Evolutionary conservation across 2,797 vertebrate genomes (phyloP).

Genomic region (Capromys pilorides): DNA sequence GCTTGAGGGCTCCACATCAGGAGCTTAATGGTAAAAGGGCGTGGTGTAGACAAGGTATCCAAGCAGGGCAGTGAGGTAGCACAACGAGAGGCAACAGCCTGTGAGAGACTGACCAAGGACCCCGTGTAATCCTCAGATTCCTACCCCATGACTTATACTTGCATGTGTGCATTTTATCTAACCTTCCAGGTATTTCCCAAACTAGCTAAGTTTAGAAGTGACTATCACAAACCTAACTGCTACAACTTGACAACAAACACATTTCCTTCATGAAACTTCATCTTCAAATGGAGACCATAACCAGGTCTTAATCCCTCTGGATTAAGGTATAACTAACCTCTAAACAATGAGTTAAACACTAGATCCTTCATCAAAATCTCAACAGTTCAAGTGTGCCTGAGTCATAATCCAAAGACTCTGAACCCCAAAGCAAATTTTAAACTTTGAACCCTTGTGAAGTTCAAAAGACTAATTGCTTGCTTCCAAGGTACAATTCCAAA

Average conservation of each 20-base stretch:
- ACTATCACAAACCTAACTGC: neutral
- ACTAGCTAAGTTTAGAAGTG: neutral
- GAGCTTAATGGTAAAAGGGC: neutral
- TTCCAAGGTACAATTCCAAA: neutral
- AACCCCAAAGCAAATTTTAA: neutral
- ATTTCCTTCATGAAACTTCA: neutral
- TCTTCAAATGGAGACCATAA: neutral
- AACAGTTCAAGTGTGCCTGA: neutral
- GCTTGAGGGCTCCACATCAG: neutral
- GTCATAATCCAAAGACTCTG: neutral
- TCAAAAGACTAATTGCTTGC: neutral
- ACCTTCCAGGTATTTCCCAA: neutral
- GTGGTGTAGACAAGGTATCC: neutral
- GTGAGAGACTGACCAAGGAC: neutral
- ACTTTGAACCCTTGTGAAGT: neutral
- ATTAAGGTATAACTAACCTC: neutral
- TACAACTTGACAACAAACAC: neutral
- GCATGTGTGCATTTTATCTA: neutral
- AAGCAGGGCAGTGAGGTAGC: neutral
- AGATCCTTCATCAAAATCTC: neutral
- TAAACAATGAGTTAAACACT: neutral
- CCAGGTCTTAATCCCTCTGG: neutral
- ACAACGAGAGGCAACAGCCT: neutral
- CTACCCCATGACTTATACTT: neutral
- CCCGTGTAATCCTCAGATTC: neutral